Conservation (phyloP, 2,113 vertebrate species). For the Gobio gobio region DNA sequence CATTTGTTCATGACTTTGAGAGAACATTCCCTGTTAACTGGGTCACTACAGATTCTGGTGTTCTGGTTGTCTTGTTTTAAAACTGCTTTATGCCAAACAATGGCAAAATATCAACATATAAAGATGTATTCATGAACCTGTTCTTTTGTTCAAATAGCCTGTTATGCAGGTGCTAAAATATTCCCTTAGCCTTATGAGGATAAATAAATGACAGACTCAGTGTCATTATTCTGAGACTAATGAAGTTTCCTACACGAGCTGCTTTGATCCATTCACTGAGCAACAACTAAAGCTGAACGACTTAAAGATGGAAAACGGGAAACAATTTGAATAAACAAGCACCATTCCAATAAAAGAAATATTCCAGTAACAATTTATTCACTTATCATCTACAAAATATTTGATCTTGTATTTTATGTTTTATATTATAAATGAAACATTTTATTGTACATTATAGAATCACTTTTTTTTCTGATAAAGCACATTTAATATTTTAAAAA, state of each 20-base stretch:
- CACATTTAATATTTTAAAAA: not conserved
- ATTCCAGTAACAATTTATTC: no score
- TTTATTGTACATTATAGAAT: not conserved
- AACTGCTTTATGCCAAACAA: not conserved
- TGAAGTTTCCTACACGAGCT: slow-evolving; percentile 55
- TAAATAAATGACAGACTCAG: slow-evolving; percentile 47
- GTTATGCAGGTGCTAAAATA: not conserved
- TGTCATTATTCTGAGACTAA: slow-evolving; percentile 51
- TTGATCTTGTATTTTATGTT: not conserved
- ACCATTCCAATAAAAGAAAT: not conserved
- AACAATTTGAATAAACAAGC: not conserved
- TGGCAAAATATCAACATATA: not conserved
- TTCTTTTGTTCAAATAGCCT: not conserved
- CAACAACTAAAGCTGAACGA: not conserved
- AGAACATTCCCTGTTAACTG: no score
- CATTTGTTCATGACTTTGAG: no score
- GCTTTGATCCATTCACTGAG: slow-evolving; percentile 36
- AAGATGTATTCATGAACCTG: not conserved
- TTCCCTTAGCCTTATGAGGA: not conserved
- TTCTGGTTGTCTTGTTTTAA: not conserved
- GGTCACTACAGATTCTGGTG: no score
- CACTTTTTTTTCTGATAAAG: no score
- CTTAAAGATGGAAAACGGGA: not conserved
- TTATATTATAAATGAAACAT: not conserved
- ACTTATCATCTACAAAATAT: not conserved